Conservation (phyloP, 2,888 invertebrate species). For the Lepidochrysops patricia region DNA sequence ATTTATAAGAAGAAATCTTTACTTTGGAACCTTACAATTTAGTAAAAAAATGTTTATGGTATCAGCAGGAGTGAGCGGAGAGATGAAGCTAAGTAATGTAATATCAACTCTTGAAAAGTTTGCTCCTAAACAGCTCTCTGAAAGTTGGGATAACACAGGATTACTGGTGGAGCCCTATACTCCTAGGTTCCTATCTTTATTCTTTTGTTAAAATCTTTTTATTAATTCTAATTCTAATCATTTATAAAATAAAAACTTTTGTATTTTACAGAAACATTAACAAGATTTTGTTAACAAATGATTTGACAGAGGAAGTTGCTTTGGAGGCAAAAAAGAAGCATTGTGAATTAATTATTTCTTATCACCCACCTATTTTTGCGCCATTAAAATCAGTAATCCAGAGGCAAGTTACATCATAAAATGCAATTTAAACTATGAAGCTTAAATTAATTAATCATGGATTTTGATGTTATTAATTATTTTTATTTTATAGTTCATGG, state of each 20-base stretch:
- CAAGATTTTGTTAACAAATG: constrained; percentile 90
- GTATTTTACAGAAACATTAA: constrained; percentile 63
- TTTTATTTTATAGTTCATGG: constrained; percentile 71
- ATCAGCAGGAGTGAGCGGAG: constrained; percentile 46
- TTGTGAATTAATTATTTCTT: constrained; percentile 89
- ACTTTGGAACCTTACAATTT: constrained; percentile 26
- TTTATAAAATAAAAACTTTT: background rate
- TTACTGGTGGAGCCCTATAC: constrained; percentile 87
- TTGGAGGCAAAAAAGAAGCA: constrained; percentile 82
- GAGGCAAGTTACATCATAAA: constrained; percentile 66
- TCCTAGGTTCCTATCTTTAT: constrained; percentile 47
- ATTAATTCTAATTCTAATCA: too few species aligned
- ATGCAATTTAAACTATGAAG: background rate
- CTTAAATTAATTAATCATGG: background rate
- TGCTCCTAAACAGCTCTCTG: constrained; percentile 82
- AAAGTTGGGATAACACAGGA: constrained; percentile 96
- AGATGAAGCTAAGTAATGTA: constrained; percentile 66
- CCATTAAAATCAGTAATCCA: constrained; percentile 87
- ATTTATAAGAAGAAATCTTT: constrained; percentile 30
- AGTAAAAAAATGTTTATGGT: constrained; percentile 38
- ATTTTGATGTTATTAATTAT: background rate
- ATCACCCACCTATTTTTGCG: constrained; percentile 96
- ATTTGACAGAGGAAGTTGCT: constrained; percentile 91
- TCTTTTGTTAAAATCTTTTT: too few species aligned
- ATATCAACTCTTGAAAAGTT: constrained; percentile 77